Conservation (phyloP, 2,113 vertebrate genomes). For the Stigmatopora argus region DNA sequence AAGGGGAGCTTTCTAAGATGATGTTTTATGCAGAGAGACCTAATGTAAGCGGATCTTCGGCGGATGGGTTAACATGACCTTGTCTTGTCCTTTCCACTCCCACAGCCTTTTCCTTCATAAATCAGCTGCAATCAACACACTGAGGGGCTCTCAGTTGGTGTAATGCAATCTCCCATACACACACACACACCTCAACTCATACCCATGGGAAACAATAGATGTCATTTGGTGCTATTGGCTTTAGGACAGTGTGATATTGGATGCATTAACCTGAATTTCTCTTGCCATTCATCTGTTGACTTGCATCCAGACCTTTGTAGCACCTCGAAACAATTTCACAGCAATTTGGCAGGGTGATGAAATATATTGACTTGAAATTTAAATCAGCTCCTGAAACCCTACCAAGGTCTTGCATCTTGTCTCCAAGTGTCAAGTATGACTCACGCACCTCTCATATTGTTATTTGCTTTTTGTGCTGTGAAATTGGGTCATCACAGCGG, state of each 20-base stretch:
- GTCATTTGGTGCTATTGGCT: slow-evolving; percentile 8
- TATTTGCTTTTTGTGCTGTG: slow-evolving; percentile 31
- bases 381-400: slow-evolving; percentile 45
- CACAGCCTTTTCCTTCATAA: slow-evolving; percentile 23
- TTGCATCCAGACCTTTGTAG: slow-evolving; percentile 29
- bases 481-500: slow-evolving; percentile 27
- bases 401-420: slow-evolving; percentile 35
- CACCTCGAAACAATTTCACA: slow-evolving; percentile 39
- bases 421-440: slow-evolving; percentile 23
- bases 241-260: slow-evolving; percentile 14
- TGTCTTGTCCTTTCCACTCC: slow-evolving; percentile 27
- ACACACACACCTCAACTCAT: not conserved
- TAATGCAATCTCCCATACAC: slow-evolving; percentile 9
- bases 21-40: not conserved
- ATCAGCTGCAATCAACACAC: slow-evolving; percentile 30
- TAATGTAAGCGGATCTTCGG: not conserved
- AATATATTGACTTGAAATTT: slow-evolving; percentile 43
- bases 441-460: slow-evolving; percentile 18
- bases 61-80: slow-evolving; percentile 19
- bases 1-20: not conserved
- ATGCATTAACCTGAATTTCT: slow-evolving; percentile 16
- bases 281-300: slow-evolving; percentile 24
- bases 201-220: slow-evolving; percentile 6
- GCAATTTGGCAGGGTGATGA: slow-evolving; percentile 12
- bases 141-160: slow-evolving; percentile 9